phyloP scores from a whole-genome alignment of 2,888 invertebrate genomes.

The Argyra leucocephala region DNA sequence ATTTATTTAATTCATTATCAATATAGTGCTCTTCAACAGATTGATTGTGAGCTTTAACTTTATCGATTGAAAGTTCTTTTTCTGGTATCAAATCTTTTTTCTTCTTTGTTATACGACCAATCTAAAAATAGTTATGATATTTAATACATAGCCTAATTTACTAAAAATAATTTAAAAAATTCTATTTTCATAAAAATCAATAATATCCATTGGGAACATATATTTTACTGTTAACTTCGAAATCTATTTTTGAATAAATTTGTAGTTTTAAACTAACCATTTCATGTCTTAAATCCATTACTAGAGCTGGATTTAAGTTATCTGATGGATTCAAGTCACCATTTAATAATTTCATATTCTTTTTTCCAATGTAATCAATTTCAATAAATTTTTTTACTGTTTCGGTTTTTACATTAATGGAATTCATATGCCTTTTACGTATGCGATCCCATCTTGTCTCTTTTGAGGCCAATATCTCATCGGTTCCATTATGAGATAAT shows the following conservation, averaged over 20 bases:
- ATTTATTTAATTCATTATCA: conserved; percentile 37
- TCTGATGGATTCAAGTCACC: conserved; percentile 26
- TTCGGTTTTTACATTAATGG: conserved; percentile 32
- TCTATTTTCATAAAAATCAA: not conserved
- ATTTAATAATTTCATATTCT: conserved; percentile 33
- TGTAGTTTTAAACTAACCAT: conserved; percentile 30
- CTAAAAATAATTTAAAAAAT: not conserved
- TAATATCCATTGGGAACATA: not conserved
- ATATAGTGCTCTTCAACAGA: conserved; percentile 39
- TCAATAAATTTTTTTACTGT: conserved; percentile 38
- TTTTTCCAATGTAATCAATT: conserved; percentile 35
- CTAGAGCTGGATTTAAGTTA: conserved; percentile 35
- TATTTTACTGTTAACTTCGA: not conserved
- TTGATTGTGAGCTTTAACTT: conserved; percentile 36
- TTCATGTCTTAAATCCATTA: conserved; percentile 42
- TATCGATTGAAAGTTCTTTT: conserved; percentile 25
- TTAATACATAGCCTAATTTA: conserved; percentile 29
- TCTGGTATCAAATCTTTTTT: conserved; percentile 31
- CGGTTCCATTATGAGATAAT: not conserved
- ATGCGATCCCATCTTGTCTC: conserved; percentile 43
- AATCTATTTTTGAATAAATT: not conserved
- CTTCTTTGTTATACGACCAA: conserved; percentile 22
- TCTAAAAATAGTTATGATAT: conserved; percentile 10
- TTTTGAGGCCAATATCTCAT: conserved; percentile 23
- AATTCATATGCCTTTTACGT: conserved; percentile 34